These are phyloP conservation scores for Coremacera marginata DNA, from an alignment of 2,888 invertebrate species.

Conservation along the genomic window DNA sequence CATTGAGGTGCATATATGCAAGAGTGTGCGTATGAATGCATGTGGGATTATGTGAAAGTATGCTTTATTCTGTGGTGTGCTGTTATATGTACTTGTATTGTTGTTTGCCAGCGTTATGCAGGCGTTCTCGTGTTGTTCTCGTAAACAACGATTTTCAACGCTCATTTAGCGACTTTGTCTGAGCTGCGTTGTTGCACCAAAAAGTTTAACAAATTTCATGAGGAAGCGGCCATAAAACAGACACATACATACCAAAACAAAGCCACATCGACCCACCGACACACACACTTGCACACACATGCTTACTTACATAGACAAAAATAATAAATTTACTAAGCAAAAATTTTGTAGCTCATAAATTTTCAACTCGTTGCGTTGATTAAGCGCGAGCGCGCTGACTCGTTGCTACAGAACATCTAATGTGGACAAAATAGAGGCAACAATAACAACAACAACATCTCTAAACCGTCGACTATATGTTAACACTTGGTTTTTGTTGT, in stretches of 20 bases:
- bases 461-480: not conserved
- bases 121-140: no score
- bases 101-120: not conserved
- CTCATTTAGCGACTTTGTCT: constrained; percentile 64
- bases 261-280: constrained; percentile 9
- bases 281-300: constrained; percentile 7
- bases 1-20: not conserved
- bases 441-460: not conserved
- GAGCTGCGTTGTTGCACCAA: constrained; percentile 52
- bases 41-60: not conserved
- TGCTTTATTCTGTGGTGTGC: not conserved
- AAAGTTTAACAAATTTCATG: constrained; percentile 20
- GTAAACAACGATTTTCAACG: constrained; percentile 61
- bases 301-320: not conserved
- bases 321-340: constrained; percentile 25
- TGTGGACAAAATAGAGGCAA: not conserved
- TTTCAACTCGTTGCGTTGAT: constrained; percentile 62
- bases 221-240: not conserved
- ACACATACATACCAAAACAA: not conserved
- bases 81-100: not conserved
- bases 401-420: not conserved
- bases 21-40: not conserved
- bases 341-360: constrained; percentile 58
- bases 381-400: constrained; percentile 3
- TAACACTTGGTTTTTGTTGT: not conserved